Base-by-base conservation (phyloP, 2,888 invertebrate species). In the Crossocerus cetratus region DNA sequence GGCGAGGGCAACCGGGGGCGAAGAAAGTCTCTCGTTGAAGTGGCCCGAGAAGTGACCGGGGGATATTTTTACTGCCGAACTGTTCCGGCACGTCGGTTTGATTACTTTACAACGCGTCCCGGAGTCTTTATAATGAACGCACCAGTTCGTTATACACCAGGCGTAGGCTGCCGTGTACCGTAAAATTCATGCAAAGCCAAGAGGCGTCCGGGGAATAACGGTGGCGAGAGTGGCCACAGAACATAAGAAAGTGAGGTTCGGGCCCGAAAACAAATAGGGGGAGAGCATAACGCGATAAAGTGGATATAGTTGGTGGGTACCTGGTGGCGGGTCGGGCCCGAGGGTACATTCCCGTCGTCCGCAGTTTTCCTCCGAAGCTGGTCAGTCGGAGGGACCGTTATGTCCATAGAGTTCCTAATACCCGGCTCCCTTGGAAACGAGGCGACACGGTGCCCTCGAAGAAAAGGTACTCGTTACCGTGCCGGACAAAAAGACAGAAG, bases 391-490 rank as follows among this genome's bases (percentile, higher is more conserved):
- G 13, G 69, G 49, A 76, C 76, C 76, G 76, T 76, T 76, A 74
- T 43, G 20, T 16, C 32, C 62, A 54, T 49, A 32, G 32, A 60
- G 69, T 32, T 32, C 69, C 64, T 70, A 74, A 67, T 70, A 61
- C 58, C 49, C 16, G 32, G 20, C 22, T 57, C 42, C 45, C 32
- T n/a, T 14, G 14, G 59, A 63, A 66, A 69, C 58, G 62, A 74
- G 63, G 65, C 65, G 63, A 67, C 63, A 65, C 22, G 60, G 49
- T 49, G 18, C 58, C 14, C 53, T 59, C 45, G 66, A 78, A 81
- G 79, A 76, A 80, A 81, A 76, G 74, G 65, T 59, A 64, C 72
- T 79, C 76, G 78, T 81, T 81, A 76, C 72, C 45, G 59, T 43
- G 62, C 23, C 57, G 66, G 42, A 75, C 69, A 74, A 80, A 77